phyloP scores from a whole-genome alignment of 1,140 invertebrate species.

The Drosophila arizonae region DNA sequence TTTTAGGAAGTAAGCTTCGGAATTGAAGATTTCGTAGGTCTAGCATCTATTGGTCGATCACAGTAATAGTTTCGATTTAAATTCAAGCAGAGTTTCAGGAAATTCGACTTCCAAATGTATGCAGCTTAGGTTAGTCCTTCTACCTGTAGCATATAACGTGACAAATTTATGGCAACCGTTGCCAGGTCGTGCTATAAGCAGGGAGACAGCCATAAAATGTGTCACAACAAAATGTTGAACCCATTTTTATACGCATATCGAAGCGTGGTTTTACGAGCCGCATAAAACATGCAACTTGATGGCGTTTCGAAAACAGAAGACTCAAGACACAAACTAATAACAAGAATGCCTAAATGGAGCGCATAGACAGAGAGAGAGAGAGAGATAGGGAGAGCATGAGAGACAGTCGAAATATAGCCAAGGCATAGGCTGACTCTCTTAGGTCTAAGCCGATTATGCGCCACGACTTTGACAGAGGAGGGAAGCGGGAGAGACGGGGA shows the following conservation, averaged over 20 bases:
- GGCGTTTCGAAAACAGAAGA: constrained; percentile 68
- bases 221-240: constrained; percentile 78
- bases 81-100: too few species aligned
- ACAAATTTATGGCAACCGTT: constrained; percentile 48
- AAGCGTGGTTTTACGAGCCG: constrained; percentile 48
- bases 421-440: constrained; percentile 4
- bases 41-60: too few species aligned
- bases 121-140: background rate
- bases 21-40: too few species aligned
- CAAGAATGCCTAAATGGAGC: constrained; percentile 60
- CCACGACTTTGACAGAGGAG: constrained; percentile 35
- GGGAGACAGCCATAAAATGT: constrained; percentile 55
- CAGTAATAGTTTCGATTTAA: too few species aligned
- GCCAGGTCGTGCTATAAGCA: constrained; percentile 38
- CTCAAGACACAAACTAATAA: constrained; percentile 65
- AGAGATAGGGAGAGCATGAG: constrained; percentile 9
- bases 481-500: constrained; percentile 4
- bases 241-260: constrained; percentile 68
- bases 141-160: constrained; percentile 21
- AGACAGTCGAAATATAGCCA: constrained; percentile 14
- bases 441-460: constrained; percentile 68
- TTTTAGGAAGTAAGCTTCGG: too few species aligned
- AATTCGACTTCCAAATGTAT: background rate
- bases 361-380: constrained; percentile 1
- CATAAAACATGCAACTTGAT: constrained; percentile 72